Conservation (phyloP, 2,888 invertebrate species). For the Hoplodrina blanda region DNA sequence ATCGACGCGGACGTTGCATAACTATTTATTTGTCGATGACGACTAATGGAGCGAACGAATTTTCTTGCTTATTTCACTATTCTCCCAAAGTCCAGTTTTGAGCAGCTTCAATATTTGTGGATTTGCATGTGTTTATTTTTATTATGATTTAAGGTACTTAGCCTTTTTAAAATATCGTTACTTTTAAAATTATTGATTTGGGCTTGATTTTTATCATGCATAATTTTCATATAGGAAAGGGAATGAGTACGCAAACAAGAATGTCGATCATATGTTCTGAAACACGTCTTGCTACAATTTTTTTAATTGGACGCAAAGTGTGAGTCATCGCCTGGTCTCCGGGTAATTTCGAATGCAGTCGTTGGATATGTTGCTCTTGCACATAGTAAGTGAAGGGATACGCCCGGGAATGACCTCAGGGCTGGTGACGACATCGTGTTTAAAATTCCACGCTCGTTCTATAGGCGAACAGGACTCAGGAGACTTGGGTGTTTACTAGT, state of each 20-base stretch:
- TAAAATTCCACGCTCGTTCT: conserved; percentile 72
- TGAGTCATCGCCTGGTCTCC: conserved; percentile 57
- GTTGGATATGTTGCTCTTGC: conserved; percentile 63
- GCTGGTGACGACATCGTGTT: conserved; percentile 71
- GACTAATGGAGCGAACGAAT: neutral
- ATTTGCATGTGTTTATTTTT: neutral
- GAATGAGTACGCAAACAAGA: conserved; percentile 63
- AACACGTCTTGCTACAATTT: conserved; percentile 57
- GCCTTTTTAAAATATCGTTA: neutral
- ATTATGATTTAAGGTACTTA: neutral
- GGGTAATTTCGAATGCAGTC: conserved; percentile 67
- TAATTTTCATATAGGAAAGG: conserved; percentile 37
- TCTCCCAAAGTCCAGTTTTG: neutral
- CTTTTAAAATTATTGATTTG: neutral
- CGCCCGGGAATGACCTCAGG: conserved; percentile 72
- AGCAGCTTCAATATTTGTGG: neutral
- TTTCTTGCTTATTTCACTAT: neutral
- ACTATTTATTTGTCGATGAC: neutral
- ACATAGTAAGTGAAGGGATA: conserved; percentile 70
- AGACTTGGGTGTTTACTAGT: conserved; percentile 56
- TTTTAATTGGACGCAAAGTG: conserved; percentile 58
- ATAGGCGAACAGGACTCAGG: conserved; percentile 58
- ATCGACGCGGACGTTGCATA: neutral
- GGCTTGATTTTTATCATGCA: neutral
- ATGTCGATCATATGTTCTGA: conserved; percentile 64